Evolutionary conservation across 2,888 invertebrate species (phyloP).

Genomic region (Trisateles emortualis): DNA sequence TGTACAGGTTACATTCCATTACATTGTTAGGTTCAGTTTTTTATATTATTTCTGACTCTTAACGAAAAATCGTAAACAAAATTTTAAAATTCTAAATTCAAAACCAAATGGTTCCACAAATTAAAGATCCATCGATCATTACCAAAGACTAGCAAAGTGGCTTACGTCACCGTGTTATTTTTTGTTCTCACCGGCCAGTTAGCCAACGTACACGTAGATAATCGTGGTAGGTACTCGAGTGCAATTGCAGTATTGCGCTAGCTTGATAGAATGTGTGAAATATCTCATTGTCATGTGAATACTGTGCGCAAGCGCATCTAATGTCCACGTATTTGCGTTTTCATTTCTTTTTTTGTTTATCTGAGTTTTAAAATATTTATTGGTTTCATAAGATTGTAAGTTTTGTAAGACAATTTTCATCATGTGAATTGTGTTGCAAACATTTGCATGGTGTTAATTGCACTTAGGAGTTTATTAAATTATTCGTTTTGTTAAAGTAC

Average conservation of each 20-base stretch:
- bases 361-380: no score
- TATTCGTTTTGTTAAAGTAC: no score
- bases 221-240: slow-evolving; percentile 36
- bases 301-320: slow-evolving; percentile 23
- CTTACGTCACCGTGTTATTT: slow-evolving; percentile 43
- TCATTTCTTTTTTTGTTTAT: no score
- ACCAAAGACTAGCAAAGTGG: slow-evolving; percentile 32
- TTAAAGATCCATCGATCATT: slow-evolving; percentile 45
- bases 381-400: no score
- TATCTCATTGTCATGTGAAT: slow-evolving; percentile 35
- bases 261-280: slow-evolving; percentile 45
- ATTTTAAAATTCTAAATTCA: neutral
- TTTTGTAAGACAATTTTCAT: no score
- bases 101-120: slow-evolving; percentile 4
- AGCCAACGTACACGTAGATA: slow-evolving; percentile 48
- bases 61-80: no score
- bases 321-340: neutral
- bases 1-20: no score
- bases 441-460: no score
- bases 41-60: no score
- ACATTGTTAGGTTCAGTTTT: no score
- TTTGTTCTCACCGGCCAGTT: slow-evolving; percentile 50
- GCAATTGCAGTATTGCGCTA: slow-evolving; percentile 44
- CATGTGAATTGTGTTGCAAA: no score
- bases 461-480: no score